Base-by-base conservation (phyloP, 2,797 vertebrate species). In the Cynopterus sphinx region DNA sequence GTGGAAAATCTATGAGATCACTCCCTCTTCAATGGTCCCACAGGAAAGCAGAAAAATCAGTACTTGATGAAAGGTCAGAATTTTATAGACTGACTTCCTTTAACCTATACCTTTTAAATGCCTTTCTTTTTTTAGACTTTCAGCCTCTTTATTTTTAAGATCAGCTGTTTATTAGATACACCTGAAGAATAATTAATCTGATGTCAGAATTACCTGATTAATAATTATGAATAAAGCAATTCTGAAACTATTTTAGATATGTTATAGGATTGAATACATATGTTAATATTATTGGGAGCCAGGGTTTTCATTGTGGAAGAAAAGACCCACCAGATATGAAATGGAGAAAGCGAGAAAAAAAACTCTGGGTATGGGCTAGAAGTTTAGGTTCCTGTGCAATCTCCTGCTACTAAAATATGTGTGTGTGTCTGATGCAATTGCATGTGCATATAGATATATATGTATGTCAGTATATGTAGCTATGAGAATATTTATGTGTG, bases 1-100 rank as follows among this genome's bases (percentile, higher is more conserved):
- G 55, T 49, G 36, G 31, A 86, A 86, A 97, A 51, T 96, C n/a
- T 91, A 93, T 97, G 65, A 77, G 88, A 94, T 78, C 43, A 57
- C 12, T 71, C 36, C 26, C 9, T 95, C 28, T 68, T 84, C 78
- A 31, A 82, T 51, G 90, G 63, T 51, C 96, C 24, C 74, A 61
- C 31, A 83, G 53, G n/a, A 96, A 95, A 84, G 49, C 2, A 95
- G 36, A 73, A 92, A 78, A 93, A 90, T 91, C 94, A 81, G 24
- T 88, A 61, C 39, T 96, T 70, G 22, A 77, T 41, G 33, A 90
- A 96, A 86, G 46, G 33, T 79, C 84, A 90, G 31, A 91, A 93
- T 84, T 92, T 96, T 94, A 88, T 59, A 21, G 28, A 95, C 63
- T 41, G n/a, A 68, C 85, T 95, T 96, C 63, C 73, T 93, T 43